Conservation (phyloP, 2,888 invertebrate species). For the Coecobrya sp. region DNA sequence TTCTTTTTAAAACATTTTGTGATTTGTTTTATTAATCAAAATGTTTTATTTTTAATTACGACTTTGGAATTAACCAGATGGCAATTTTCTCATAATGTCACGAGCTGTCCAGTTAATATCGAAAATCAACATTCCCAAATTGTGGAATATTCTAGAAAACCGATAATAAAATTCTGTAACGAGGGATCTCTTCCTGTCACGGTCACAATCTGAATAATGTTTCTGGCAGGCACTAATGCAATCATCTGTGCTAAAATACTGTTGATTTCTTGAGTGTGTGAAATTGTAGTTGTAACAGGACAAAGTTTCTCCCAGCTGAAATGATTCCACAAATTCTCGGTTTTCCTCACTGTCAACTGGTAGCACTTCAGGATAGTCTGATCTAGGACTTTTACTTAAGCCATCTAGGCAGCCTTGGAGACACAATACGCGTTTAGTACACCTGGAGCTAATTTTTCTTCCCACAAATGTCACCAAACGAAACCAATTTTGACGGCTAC, state of each 20-base stretch:
- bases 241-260: too few relatives aligned
- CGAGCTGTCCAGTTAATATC: not conserved
- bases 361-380: not conserved
- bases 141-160: not conserved
- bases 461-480: not conserved
- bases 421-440: not conserved
- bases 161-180: not conserved
- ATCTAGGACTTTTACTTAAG: not conserved
- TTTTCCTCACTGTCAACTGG: not conserved
- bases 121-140: not conserved
- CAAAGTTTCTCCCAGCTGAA: not conserved
- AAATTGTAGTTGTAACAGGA: not conserved
- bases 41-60: too few relatives aligned
- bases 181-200: not conserved
- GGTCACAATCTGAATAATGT: not conserved
- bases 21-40: too few relatives aligned
- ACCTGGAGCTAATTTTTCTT: not conserved
- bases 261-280: not conserved
- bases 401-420: not conserved
- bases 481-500: not conserved
- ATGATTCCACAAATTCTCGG: not conserved
- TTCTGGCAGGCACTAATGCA: not conserved
- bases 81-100: not conserved
- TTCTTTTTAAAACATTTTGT: too few relatives aligned
- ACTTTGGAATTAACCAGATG: too few relatives aligned